Conservation (phyloP, 2,113 vertebrate species). For the Micronycteris hirsuta region DNA sequence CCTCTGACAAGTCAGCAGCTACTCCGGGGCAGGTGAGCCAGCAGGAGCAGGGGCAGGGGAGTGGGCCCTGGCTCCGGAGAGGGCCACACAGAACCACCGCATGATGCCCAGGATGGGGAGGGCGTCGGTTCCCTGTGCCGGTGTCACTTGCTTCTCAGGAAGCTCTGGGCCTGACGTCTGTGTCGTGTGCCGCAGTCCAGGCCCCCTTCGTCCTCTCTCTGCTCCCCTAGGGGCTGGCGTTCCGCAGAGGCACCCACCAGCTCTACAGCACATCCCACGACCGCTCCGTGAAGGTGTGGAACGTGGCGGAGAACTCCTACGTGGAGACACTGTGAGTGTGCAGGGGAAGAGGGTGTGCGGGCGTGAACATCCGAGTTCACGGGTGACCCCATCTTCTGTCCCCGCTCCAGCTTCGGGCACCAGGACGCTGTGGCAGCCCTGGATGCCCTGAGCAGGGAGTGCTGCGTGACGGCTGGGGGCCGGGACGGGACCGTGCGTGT, state of each 20-base stretch:
- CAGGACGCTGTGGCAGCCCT: conserved; percentile 92
- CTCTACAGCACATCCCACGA: conserved; percentile 95
- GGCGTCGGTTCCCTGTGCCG: background rate
- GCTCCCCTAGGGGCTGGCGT: conserved; percentile 89
- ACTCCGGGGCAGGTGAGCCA: background rate
- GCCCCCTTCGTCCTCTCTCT: background rate
- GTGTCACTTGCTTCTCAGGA: background rate
- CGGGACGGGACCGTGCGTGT: conserved; percentile 91
- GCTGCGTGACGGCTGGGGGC: conserved; percentile 94
- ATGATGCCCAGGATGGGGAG: fast-evolving
- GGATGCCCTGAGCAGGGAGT: conserved; percentile 93
- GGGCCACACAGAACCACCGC: no score
- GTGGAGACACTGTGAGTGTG: conserved; percentile 94
- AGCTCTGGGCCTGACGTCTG: background rate
- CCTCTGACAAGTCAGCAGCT: background rate
- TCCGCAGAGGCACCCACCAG: conserved; percentile 92
- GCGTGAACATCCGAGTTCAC: fast-evolving
- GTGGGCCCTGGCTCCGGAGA: fast-evolving
- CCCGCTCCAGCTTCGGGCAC: conserved; percentile 88
- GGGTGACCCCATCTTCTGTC: fast-evolving
- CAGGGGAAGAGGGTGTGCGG: fast-evolving
- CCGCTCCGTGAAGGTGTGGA: conserved; percentile 96
- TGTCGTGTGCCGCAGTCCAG: background rate
- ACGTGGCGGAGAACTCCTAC: conserved; percentile 93
- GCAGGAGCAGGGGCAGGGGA: background rate